A percentile compares a stretch with the other conserved stretches of the same genome.
Conservation (phyloP, 2,113 vertebrate genomes). For the Coptodon rendalli region DNA sequence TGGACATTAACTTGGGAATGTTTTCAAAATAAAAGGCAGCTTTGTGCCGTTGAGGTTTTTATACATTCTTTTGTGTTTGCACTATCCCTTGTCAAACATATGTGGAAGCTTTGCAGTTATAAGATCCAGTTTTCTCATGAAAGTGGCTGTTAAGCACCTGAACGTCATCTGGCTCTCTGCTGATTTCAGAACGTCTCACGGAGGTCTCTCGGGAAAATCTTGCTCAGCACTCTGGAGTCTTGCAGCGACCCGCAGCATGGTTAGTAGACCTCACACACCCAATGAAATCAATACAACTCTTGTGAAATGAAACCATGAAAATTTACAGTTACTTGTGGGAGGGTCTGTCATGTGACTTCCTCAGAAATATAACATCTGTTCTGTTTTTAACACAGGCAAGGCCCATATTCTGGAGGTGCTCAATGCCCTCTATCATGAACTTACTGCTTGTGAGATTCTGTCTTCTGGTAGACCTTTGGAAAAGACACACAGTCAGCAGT, state of each 20-base stretch:
- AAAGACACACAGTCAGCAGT: slow-evolving; percentile 54
- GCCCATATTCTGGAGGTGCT: slow-evolving; percentile 78
- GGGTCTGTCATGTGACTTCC: neutral
- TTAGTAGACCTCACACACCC: slow-evolving; percentile 40
- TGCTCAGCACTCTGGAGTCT: slow-evolving; percentile 87
- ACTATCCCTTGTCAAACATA: neutral
- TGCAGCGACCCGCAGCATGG: slow-evolving; percentile 79
- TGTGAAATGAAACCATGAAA: slow-evolving; percentile 5
- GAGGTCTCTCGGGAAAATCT: slow-evolving; percentile 84
- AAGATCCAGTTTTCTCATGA: neutral
- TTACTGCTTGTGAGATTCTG: slow-evolving; percentile 81
- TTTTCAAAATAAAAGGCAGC: neutral
- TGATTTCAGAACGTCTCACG: slow-evolving; percentile 81
- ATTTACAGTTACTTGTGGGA: neutral
- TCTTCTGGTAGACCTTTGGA: slow-evolving; percentile 57
- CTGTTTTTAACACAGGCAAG: slow-evolving; percentile 59
- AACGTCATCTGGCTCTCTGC: slow-evolving; percentile 1
- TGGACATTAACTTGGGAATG: neutral
- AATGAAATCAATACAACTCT: slow-evolving; percentile 10
- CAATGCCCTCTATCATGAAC: slow-evolving; percentile 80
- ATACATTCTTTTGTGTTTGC: neutral
- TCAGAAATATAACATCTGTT: slow-evolving; percentile 2
- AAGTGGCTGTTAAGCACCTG: neutral
- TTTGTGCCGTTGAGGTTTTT: neutral
- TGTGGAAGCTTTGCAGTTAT: neutral